Base-by-base conservation (phyloP, 2,113 vertebrate genomes). In the Halcyon senegalensis region DNA sequence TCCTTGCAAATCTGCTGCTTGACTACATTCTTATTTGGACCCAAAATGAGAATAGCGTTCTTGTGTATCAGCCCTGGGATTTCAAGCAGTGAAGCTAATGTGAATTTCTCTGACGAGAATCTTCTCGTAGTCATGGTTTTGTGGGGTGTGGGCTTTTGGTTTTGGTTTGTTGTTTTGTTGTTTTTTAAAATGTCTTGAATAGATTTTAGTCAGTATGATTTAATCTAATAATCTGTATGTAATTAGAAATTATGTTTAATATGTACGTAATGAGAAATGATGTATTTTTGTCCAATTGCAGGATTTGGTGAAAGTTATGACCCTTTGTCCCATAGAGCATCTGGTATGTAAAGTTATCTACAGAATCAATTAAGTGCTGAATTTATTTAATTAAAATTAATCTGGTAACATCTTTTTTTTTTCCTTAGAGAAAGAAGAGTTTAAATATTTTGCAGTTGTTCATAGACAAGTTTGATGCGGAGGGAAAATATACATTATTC, bases 401-500 rank as follows among this genome's bases (percentile, higher is more conserved):
- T 94, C 90, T 87, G 39, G 68, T 95, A 55, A 51, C 4, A 12
- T 51, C 3, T 91, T 82, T 80, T 41, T 95, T 77, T 79, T 93
- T 93, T 44, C 87, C 97, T 48, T 97, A 99, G 99, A 99, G 99
- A 97, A 98, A 98, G 97, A 98, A 98, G 31, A 98, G 98, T 81
- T 98, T 99, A 72, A 96, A 96, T 77, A 91, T 99, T 91, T 98
- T 99, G 88, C 99, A 99, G 89, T 96, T 99, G 21, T 98, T 98
- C 93, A 99, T 99, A 93, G 95, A 99, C 96, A 99, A 99, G 95
- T 98, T 99, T 96, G 98, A 98, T 24, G 70, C 93, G 68, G 98
- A 99, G 96, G 99, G 99, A 87, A 99, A 99, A 98, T 98, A 99
- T 27, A 99, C 97, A 24, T 99, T 99, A 92, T 99, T 99, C 98